A percentile compares a stretch with the other conserved stretches of the same genome.
Conservation (phyloP, 1,140 invertebrate species). For the Cataglyphis hispanica region DNA sequence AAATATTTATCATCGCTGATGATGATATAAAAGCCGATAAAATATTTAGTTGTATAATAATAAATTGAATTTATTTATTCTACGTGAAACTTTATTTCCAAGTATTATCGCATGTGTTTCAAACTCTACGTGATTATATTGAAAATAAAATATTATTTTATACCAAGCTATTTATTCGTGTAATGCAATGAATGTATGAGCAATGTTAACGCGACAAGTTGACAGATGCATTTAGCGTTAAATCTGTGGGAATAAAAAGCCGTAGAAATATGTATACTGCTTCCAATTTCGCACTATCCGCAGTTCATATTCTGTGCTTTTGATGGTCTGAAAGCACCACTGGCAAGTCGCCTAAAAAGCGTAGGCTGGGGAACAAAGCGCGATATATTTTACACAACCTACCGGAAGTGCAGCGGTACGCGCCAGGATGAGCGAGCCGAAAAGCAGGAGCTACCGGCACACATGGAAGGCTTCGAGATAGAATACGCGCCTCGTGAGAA, state of each 20-base stretch:
- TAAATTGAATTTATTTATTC: neutral
- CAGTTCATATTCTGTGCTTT: slow-evolving; percentile 20
- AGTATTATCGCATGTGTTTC: neutral
- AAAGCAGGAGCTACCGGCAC: slow-evolving; percentile 54
- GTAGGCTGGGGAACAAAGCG: slow-evolving; percentile 68
- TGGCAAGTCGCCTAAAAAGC: slow-evolving; percentile 64
- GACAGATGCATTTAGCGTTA: slow-evolving; percentile 48
- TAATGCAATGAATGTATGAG: neutral
- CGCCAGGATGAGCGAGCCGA: slow-evolving; percentile 57
- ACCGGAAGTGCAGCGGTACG: slow-evolving; percentile 77
- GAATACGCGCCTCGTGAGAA: slow-evolving; percentile 67
- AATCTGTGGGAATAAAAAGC: slow-evolving; percentile 35
- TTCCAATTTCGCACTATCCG: slow-evolving; percentile 47
- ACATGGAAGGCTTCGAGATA: slow-evolving; percentile 69
- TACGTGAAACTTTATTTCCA: neutral
- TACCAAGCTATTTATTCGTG: neutral
- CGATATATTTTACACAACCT: slow-evolving; percentile 75
- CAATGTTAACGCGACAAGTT: slow-evolving; percentile 25
- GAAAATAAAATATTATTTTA: neutral
- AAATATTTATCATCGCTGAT: slow-evolving; percentile 1
- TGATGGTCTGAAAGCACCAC: slow-evolving; percentile 60
- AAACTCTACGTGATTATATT: neutral
- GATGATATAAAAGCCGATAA: slow-evolving; percentile 7
- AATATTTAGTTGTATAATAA: neutral
- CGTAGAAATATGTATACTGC: slow-evolving; percentile 32